Evolutionary conservation across 1,140 invertebrate genomes (phyloP).

Genomic region (Goniozus legneri): DNA sequence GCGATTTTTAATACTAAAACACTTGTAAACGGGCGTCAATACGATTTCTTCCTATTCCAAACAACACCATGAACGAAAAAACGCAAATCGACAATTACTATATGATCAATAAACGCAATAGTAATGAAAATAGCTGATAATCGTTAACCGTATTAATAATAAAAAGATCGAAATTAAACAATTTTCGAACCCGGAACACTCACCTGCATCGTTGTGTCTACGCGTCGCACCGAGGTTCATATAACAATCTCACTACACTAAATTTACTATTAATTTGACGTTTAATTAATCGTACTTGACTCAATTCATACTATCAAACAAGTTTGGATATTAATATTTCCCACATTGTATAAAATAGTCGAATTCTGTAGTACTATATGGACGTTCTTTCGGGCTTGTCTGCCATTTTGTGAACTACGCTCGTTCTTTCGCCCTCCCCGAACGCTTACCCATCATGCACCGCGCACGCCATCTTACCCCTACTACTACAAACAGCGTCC

Average conservation of each 20-base stretch:
- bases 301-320: slow-evolving; percentile 22
- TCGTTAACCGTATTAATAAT: no score
- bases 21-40: slow-evolving; percentile 32
- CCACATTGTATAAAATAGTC: slow-evolving; percentile 41
- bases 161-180: slow-evolving; percentile 16
- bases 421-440: slow-evolving; percentile 36
- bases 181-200: slow-evolving; percentile 38
- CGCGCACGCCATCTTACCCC: slow-evolving; percentile 14
- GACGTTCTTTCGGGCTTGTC: slow-evolving; percentile 33
- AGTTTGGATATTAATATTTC: slow-evolving; percentile 15
- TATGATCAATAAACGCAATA: slow-evolving; percentile 19
- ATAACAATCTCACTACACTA: slow-evolving; percentile 7
- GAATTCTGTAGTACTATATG: slow-evolving; percentile 47
- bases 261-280: slow-evolving; percentile 18
- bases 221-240: slow-evolving; percentile 40
- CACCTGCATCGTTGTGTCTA: slow-evolving; percentile 52
- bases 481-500: no score
- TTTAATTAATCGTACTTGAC: slow-evolving; percentile 17
- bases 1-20: slow-evolving; percentile 15
- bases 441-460: slow-evolving; percentile 30
- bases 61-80: slow-evolving; percentile 34
- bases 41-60: slow-evolving; percentile 42
- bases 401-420: slow-evolving; percentile 47
- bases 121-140: slow-evolving; percentile 8
- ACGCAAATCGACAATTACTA: slow-evolving; percentile 2